Evolutionary conservation across 2,797 vertebrate species (phyloP).

Genomic region (Mycteria americana): DNA sequence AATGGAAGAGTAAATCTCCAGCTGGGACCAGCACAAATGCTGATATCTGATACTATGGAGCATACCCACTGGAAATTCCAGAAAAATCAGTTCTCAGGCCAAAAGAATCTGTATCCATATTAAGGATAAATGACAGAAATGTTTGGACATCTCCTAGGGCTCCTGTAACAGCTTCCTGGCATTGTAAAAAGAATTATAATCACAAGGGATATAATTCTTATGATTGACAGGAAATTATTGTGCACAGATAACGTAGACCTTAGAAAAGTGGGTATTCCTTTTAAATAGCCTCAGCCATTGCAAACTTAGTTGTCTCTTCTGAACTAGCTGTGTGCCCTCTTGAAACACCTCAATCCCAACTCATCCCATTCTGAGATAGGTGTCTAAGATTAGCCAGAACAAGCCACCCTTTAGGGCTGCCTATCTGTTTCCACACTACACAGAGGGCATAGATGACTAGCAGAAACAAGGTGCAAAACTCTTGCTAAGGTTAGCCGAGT

Average conservation of each 20-base stretch:
- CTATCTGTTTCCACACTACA: not conserved
- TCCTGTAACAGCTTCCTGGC: not conserved
- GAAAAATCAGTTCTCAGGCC: not conserved
- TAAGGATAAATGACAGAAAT: not conserved
- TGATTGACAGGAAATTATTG: not conserved
- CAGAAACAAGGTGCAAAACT: not conserved
- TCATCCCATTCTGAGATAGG: not conserved
- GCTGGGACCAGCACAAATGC: not conserved
- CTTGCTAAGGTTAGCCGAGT: not conserved
- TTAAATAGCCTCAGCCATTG: not conserved
- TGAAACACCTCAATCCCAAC: not conserved
- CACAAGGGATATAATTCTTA: not conserved
- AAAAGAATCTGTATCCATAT: not conserved
- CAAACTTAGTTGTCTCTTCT: not conserved
- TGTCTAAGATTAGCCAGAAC: not conserved
- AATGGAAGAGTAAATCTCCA: not conserved
- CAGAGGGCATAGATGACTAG: not conserved
- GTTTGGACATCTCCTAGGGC: not conserved
- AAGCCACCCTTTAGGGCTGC: not conserved
- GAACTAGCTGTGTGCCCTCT: not conserved
- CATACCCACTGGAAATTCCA: not conserved
- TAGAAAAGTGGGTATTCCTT: not conserved
- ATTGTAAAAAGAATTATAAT: not conserved
- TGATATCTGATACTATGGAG: not conserved
- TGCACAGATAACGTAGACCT: not conserved